Conservation (phyloP, 2,797 vertebrate species). For the Sebastes iracundus region DNA sequence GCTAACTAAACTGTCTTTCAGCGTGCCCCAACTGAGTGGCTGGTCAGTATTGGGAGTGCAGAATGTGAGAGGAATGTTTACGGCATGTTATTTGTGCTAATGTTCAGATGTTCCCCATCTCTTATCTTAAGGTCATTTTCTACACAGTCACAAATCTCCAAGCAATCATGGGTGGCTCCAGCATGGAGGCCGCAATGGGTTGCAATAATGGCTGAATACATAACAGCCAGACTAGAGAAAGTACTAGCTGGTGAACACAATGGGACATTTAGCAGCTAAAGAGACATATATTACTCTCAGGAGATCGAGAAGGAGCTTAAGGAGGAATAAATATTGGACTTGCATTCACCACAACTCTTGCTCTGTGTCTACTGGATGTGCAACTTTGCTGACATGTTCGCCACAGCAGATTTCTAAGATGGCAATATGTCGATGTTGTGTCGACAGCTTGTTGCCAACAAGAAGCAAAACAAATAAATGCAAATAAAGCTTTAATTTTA, state of each 20-base stretch:
- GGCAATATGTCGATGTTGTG: not conserved
- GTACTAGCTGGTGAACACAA: not conserved
- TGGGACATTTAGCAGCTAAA: conserved; percentile 1
- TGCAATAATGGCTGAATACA: conserved; percentile 11
- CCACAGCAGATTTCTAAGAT: not conserved
- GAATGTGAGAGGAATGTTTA: conserved; percentile 51
- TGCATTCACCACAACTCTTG: not conserved
- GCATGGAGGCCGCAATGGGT: not conserved
- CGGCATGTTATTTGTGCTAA: conserved; percentile 37
- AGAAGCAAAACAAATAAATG: not conserved
- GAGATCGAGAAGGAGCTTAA: not conserved
- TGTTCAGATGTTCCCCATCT: conserved; percentile 12
- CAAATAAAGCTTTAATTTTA: not conserved
- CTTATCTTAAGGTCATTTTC: conserved; percentile 20
- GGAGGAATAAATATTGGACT: not conserved
- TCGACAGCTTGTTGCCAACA: not conserved
- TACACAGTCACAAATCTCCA: conserved; percentile 21
- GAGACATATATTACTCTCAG: not conserved
- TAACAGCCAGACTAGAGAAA: not conserved
- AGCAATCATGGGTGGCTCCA: not conserved
- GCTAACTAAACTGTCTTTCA: conserved; percentile 60
- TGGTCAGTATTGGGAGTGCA: conserved; percentile 14
- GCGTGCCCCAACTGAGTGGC: conserved; percentile 26
- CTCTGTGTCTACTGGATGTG: not conserved
- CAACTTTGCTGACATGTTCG: not conserved